Conservation (phyloP, 1,140 invertebrate genomes). For the Trichonephila inaurata region DNA sequence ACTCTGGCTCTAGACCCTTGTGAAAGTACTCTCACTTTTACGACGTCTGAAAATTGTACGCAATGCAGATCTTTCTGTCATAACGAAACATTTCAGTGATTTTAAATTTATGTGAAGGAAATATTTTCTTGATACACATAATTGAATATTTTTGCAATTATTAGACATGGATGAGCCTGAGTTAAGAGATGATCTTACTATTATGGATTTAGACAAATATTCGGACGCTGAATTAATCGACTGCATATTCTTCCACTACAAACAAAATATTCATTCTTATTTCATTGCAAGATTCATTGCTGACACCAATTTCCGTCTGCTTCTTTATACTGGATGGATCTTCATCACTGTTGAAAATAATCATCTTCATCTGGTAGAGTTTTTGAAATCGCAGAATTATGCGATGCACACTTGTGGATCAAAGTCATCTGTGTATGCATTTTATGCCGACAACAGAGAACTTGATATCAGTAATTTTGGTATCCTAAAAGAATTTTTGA, state of each 20-base stretch:
- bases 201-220: background rate
- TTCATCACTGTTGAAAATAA: constrained; percentile 8
- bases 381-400: background rate
- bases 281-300: background rate
- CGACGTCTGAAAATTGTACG: too few relatives aligned
- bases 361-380: background rate
- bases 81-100: too few relatives aligned
- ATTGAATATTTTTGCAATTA: too few relatives aligned
- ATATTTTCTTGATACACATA: too few relatives aligned
- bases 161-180: background rate
- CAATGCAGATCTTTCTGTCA: too few relatives aligned
- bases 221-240: background rate
- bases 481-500: background rate
- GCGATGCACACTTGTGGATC: background rate
- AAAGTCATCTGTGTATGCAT: background rate
- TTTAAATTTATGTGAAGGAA: too few relatives aligned
- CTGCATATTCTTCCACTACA: background rate
- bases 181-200: background rate
- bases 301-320: background rate
- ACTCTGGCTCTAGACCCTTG: too few relatives aligned
- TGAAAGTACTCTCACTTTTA: too few relatives aligned
- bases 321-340: background rate
- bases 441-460: constrained; percentile 4
- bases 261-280: background rate
- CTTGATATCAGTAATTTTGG: background rate